Evolutionary conservation across 2,113 vertebrate genomes (phyloP), one percentile per base, ranked within the genome.

Genomic region (Elgaria multicarinata): DNA sequence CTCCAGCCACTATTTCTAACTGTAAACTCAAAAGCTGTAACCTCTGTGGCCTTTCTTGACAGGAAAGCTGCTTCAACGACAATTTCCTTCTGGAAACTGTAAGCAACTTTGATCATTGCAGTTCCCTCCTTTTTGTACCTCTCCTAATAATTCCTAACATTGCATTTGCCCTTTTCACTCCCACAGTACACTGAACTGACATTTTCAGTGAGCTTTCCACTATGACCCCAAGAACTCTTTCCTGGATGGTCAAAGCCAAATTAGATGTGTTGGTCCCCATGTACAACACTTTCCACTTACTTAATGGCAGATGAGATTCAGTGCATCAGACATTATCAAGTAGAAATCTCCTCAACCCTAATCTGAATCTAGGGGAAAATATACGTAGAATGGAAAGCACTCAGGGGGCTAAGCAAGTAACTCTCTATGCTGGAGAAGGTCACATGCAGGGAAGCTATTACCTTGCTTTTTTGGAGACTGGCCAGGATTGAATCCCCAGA

Each of bases 311-410:
- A 36, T 39, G 14, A 71, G n/a, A 69, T 80, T 87, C 76, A 55
- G 58, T 20, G 33, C 75, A 78, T 66, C 74, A 71, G 26, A 14
- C 42, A 75, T 76, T 89, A 71, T 62, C 39, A 72, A n/a, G 22
- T 20, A 42, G 66, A 36, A 85, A 86, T 44, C 26, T 71, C 39
- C 75, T 86, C 46, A 85, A 28, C 50, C n/a, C 66, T 72, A 72
- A 85, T 80, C 3, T 78, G 89, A 67, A 72, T 90, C 76, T 87
- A 74, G 67, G 90, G 90, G 46, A 44, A 87, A 90, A 87, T 75
- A 94, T 95, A 93, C 83, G 76, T 46, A 91, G 94, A 89, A 93
- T 92, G 93, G 88, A 92, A 94, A 93, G 91, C 55, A 92, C 92
- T 95, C 81, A 95, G 76, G 90, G 92, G 83, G 90, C 94, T 94